Evolutionary conservation across 1,140 invertebrate genomes (phyloP).

Genomic region (Dinothrombium tinctorium): DNA sequence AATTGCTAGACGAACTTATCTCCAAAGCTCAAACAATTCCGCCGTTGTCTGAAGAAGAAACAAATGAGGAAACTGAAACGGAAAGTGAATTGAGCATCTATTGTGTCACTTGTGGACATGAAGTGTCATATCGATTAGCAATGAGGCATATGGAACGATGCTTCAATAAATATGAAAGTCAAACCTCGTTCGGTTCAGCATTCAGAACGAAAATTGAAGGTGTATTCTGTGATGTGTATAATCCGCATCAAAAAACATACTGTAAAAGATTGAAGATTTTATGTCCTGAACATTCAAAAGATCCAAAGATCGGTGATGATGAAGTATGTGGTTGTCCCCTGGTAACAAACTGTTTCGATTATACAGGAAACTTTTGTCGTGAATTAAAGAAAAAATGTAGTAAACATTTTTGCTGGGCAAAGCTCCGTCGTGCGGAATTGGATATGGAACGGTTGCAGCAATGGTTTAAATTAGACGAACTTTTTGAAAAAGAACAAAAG

Average conservation of each 20-base stretch:
- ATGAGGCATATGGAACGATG: slow-evolving; percentile 87
- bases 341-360: slow-evolving; percentile 28
- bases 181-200: slow-evolving; percentile 82
- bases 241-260: slow-evolving; percentile 65
- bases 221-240: slow-evolving; percentile 96
- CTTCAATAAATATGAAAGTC: slow-evolving; percentile 72
- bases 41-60: slow-evolving; percentile 8
- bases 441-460: slow-evolving; percentile 41
- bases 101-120: slow-evolving; percentile 87
- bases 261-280: slow-evolving; percentile 83
- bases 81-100: slow-evolving; percentile 53
- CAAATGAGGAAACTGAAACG: slow-evolving; percentile 35
- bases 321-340: slow-evolving; percentile 73
- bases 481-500: slow-evolving; percentile 63
- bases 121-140: slow-evolving; percentile 54
- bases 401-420: slow-evolving; percentile 87
- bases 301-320: slow-evolving; percentile 49
- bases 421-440: slow-evolving; percentile 61
- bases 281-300: slow-evolving; percentile 93
- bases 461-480: slow-evolving; percentile 78
- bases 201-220: slow-evolving; percentile 83
- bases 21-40: slow-evolving; percentile 3
- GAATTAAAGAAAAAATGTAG: slow-evolving; percentile 71
- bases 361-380: slow-evolving; percentile 55
- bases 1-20: slow-evolving; percentile 32